These are phyloP conservation scores for Nasua narica DNA, from an alignment of 2,797 vertebrate species.

Conservation along the genomic window DNA sequence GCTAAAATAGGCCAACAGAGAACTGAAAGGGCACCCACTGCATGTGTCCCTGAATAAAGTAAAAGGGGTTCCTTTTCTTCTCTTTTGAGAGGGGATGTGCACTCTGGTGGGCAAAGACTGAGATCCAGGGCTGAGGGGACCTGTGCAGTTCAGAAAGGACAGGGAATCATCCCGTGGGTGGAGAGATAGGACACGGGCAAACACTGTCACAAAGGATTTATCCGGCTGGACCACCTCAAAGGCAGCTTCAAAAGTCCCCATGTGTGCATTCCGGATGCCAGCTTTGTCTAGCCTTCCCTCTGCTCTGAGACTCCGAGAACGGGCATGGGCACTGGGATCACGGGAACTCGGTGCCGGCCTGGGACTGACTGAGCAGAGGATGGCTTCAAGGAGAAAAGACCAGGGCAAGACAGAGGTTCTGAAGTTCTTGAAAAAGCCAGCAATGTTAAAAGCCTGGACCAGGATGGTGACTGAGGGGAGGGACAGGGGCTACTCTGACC, in stretches of 20 bases:
- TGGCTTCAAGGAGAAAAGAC: neutral
- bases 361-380: neutral
- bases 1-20: neutral
- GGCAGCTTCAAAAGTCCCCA: neutral
- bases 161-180: neutral
- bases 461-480: neutral
- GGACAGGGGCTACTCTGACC: neutral
- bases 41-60: neutral
- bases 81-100: neutral
- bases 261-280: neutral
- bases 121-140: neutral
- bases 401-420: neutral
- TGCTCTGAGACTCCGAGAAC: neutral
- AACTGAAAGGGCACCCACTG: neutral
- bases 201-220: neutral
- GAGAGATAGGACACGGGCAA: neutral
- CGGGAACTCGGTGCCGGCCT: accelerated
- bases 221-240: neutral
- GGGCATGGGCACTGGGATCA: neutral
- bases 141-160: neutral
- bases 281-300: neutral
- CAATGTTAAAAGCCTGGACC: neutral
- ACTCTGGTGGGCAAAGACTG: neutral
- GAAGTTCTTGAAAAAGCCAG: neutral
- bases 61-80: neutral